These are phyloP conservation scores for Coryphaenoides rupestris DNA, from an alignment of 2,113 vertebrate genomes.

Conservation along the genomic window DNA sequence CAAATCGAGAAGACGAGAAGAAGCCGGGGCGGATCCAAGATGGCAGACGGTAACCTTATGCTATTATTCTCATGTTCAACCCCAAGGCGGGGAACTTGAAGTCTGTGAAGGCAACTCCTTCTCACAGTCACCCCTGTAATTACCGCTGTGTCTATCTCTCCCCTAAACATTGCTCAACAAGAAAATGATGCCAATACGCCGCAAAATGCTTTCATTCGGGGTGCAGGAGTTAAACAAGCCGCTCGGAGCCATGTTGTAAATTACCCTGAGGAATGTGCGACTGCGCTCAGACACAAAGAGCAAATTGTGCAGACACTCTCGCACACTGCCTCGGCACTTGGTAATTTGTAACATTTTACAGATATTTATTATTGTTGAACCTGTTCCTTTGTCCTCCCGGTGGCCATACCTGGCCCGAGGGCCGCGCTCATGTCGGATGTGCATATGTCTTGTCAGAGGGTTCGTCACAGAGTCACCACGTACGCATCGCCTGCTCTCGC, in stretches of 20 bases:
- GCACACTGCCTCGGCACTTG: conserved; percentile 60
- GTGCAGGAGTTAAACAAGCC: conserved; percentile 75
- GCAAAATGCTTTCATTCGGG: conserved; percentile 80
- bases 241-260: conserved; percentile 78
- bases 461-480: conserved; percentile 61
- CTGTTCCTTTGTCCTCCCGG: conserved; percentile 65
- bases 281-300: conserved; percentile 63
- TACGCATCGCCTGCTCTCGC: conserved; percentile 43
- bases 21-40: conserved; percentile 30
- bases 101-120: conserved; percentile 71
- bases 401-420: conserved; percentile 64
- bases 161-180: conserved; percentile 84
- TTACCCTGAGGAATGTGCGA: conserved; percentile 80
- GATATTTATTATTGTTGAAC: conserved; percentile 68
- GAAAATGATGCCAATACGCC: conserved; percentile 80
- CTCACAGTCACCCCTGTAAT: conserved; percentile 75
- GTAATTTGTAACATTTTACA: conserved; percentile 77
- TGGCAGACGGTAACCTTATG: conserved; percentile 40
- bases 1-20: conserved; percentile 42
- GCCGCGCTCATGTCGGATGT: conserved; percentile 63
- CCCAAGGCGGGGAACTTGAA: conserved; percentile 52
- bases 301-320: conserved; percentile 62
- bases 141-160: conserved; percentile 78
- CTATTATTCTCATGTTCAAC: conserved; percentile 48
- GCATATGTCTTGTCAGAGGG: conserved; percentile 68